phyloP scores from a whole-genome alignment of 2,888 invertebrate genomes.

The Agapetus fuscipes region DNA sequence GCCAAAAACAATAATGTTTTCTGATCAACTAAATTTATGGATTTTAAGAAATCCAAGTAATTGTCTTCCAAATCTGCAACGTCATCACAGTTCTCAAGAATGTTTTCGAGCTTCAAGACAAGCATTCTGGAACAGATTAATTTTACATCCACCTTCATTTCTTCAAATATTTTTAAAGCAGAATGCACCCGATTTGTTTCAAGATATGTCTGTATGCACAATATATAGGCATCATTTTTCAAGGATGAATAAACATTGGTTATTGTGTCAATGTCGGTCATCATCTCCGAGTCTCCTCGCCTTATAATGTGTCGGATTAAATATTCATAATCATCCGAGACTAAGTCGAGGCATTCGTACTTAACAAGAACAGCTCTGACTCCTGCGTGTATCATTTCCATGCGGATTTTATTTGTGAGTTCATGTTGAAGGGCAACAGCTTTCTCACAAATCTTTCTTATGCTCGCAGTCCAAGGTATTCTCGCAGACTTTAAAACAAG shows the following conservation, averaged over 20 bases:
- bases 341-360: slow-evolving; percentile 17
- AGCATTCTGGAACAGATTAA: slow-evolving; percentile 9
- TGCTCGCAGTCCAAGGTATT: slow-evolving; percentile 16
- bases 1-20: slow-evolving; percentile 7
- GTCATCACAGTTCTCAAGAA: slow-evolving; percentile 27
- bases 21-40: slow-evolving; percentile 3
- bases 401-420: slow-evolving; percentile 7
- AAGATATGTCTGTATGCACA: slow-evolving; percentile 16
- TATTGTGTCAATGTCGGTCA: slow-evolving; percentile 17
- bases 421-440: slow-evolving; percentile 8
- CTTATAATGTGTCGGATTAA: slow-evolving; percentile 14
- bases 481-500: slow-evolving; percentile 15
- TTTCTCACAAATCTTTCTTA: slow-evolving; percentile 11
- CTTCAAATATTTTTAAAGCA: slow-evolving; percentile 14
- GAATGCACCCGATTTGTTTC: slow-evolving; percentile 8
- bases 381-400: slow-evolving; percentile 15
- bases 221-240: slow-evolving; percentile 17
- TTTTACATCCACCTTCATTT: slow-evolving; percentile 11
- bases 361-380: slow-evolving; percentile 16
- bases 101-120: slow-evolving; percentile 35
- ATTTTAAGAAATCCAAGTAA: slow-evolving; percentile 39
- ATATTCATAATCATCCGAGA: slow-evolving; percentile 17
- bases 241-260: slow-evolving; percentile 13
- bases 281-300: slow-evolving; percentile 16
- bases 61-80: slow-evolving; percentile 32